Percentiles rank a stretch among this genome's conserved stretches.
Conservation (phyloP, 2,888 invertebrate species). For the Hypena proboscidalis region DNA sequence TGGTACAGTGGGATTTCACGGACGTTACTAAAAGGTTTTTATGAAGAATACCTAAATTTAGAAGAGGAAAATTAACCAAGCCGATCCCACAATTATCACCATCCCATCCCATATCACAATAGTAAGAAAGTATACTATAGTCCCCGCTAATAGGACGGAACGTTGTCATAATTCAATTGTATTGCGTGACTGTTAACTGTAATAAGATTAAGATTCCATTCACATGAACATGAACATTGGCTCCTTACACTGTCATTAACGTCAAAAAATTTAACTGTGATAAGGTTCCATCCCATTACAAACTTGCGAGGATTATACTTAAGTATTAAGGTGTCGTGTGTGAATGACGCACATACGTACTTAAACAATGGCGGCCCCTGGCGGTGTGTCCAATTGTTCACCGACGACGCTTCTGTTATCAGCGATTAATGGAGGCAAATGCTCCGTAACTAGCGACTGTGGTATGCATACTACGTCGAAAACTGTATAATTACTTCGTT, state of each 20-base stretch:
- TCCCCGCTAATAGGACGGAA: too few species aligned
- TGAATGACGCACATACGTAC: slow-evolving; percentile 21
- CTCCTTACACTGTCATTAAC: too few species aligned
- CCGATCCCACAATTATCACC: slow-evolving; percentile 67
- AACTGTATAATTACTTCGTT: slow-evolving; percentile 22
- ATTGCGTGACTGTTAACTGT: too few species aligned
- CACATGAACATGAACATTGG: too few species aligned
- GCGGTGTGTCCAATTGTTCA: slow-evolving; percentile 19
- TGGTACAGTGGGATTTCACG: slow-evolving; percentile 42
- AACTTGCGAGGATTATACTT: not conserved
- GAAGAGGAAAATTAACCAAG: slow-evolving; percentile 44
- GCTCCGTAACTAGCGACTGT: slow-evolving; percentile 37
- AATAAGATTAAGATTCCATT: too few species aligned
- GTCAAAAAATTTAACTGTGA: too few species aligned
- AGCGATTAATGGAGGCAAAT: slow-evolving; percentile 40
- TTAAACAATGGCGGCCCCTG: slow-evolving; percentile 12
- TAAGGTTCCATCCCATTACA: not conserved
- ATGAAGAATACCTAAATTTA: slow-evolving; percentile 38
- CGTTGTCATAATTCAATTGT: too few species aligned
- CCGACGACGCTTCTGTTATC: slow-evolving; percentile 37
- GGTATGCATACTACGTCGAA: slow-evolving; percentile 26
- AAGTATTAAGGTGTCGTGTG: slow-evolving; percentile 5
- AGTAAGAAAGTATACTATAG: slow-evolving; percentile 17
- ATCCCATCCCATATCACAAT: slow-evolving; percentile 65
- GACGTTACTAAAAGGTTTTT: slow-evolving; percentile 27